Conservation (phyloP, 2,113 vertebrate genomes). For the Ictalurus furcatus region DNA sequence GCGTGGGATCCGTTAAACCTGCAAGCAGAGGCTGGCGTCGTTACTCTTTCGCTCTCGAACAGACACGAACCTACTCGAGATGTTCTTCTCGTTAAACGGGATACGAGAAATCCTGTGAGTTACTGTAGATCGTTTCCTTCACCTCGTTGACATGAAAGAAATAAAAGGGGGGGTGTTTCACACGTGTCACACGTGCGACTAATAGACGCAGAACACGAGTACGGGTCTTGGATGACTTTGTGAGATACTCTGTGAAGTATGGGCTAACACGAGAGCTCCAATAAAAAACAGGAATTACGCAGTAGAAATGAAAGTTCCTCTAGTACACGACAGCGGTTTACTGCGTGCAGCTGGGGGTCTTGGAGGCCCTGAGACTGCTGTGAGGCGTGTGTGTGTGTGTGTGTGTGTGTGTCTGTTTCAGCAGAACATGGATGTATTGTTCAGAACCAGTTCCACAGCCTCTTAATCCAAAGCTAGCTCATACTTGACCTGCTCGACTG, state of each 20-base stretch:
- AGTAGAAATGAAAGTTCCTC: not conserved
- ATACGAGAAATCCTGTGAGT: no score
- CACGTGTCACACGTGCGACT: not conserved
- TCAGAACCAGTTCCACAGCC: conserved; percentile 70
- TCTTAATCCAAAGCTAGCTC: conserved; percentile 40
- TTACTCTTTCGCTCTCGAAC: no score
- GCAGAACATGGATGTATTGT: conserved; percentile 32
- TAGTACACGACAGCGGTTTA: not conserved
- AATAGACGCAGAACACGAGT: not conserved
- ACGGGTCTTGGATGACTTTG: not conserved
- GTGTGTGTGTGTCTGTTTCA: not conserved
- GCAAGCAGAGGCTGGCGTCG: conserved; percentile 21
- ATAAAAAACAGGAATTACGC: not conserved
- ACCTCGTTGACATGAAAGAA: not conserved
- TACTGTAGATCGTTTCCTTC: not conserved
- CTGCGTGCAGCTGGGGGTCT: conserved; percentile 19
- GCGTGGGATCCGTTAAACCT: conserved; percentile 7
- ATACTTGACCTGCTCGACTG: conserved; percentile 68
- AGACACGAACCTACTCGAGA: not conserved
- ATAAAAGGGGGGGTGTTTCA: not conserved
- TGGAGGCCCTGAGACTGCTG: not conserved
- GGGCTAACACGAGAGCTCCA: not conserved
- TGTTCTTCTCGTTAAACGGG: no score
- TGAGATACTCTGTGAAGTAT: not conserved
- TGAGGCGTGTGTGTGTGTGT: not conserved